phyloP scores from a whole-genome alignment of 2,113 vertebrate species.

The Glaucidium brasilianum region DNA sequence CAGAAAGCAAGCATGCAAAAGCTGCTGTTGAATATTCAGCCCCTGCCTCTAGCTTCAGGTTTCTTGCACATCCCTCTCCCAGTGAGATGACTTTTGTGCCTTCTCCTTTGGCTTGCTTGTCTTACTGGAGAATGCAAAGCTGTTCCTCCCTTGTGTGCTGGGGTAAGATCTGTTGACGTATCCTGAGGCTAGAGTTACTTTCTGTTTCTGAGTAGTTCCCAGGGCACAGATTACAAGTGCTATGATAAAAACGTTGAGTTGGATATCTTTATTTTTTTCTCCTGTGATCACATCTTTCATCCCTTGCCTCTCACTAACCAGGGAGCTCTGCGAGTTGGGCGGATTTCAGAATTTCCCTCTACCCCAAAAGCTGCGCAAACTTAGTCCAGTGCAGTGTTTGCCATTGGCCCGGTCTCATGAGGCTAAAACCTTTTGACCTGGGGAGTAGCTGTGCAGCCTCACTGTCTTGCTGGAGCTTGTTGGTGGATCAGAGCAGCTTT shows the following conservation, averaged over 20 bases:
- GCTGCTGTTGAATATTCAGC: neutral
- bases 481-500: neutral
- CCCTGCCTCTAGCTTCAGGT: neutral
- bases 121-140: neutral
- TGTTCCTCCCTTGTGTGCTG: neutral
- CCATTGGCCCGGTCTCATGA: neutral
- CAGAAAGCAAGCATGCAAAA: neutral
- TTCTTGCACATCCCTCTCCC: neutral
- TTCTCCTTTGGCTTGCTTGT: neutral
- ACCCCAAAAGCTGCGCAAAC: neutral
- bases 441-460: neutral
- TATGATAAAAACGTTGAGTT: neutral
- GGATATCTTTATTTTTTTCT: neutral
- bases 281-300: conserved; percentile 6
- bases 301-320: neutral
- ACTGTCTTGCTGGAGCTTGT: neutral
- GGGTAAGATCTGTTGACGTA: neutral
- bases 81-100: neutral
- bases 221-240: conserved; percentile 1
- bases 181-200: conserved; percentile 30
- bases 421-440: neutral
- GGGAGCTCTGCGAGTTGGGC: neutral
- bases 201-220: conserved; percentile 3
- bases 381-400: neutral
- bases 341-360: neutral